Percentiles rank a stretch among this genome's conserved stretches.
Evolutionary conservation across 1,140 invertebrate species (phyloP).

Genomic region (Reticulitermes speratus): DNA sequence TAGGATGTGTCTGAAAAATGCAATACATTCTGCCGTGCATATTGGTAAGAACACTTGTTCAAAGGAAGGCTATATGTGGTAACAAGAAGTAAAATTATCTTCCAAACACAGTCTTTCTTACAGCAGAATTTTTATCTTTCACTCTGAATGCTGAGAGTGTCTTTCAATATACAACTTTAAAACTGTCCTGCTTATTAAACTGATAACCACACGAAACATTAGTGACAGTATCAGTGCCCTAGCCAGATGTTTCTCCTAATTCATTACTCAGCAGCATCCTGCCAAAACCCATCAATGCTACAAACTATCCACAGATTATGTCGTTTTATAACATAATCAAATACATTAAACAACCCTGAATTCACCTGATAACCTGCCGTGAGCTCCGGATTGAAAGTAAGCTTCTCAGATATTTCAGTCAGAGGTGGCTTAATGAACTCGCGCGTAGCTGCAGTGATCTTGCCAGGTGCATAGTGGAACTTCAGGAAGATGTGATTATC

Average conservation of each 20-base stretch:
- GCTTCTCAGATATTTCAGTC: slow-evolving; percentile 61
- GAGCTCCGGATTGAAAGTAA: slow-evolving; percentile 60
- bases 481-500: slow-evolving; percentile 63
- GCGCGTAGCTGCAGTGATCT: slow-evolving; percentile 62
- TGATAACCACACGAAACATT: too few relatives aligned
- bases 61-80: neutral
- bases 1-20: slow-evolving; percentile 58
- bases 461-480: slow-evolving; percentile 67
- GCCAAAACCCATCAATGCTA: too few relatives aligned
- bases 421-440: slow-evolving; percentile 64
- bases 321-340: neutral
- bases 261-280: too few relatives aligned
- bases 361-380: slow-evolving; percentile 61
- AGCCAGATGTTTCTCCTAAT: too few relatives aligned
- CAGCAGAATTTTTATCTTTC: neutral
- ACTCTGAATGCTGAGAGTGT: neutral
- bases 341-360: neutral
- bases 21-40: neutral
- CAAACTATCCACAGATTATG: too few relatives aligned
- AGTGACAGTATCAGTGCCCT: too few relatives aligned
- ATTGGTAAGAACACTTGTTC: neutral
- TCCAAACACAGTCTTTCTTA: neutral
- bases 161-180: neutral
- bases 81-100: neutral
- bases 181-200: too few relatives aligned